Base-by-base conservation (phyloP, 2,113 vertebrate species). In the Myrmecobius fasciatus region DNA sequence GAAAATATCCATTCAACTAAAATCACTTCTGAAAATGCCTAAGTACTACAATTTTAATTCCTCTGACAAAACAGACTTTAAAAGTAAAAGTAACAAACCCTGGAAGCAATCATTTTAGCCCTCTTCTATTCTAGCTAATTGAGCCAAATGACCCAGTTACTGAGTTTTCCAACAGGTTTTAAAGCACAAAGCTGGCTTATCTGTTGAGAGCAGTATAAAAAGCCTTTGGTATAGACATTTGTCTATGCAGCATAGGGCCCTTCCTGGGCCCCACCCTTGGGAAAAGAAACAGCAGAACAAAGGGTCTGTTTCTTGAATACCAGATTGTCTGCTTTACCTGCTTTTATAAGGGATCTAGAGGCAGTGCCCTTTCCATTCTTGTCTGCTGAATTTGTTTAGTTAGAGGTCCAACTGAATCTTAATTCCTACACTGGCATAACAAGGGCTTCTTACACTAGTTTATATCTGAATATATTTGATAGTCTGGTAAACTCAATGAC, bases 181-280 rank as follows among this genome's bases (percentile, higher is more conserved):
- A 96, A 96, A 91, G 93, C 67, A 91, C 94, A 92, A 94, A 88
- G 46, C 83, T 60, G 93, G 95, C 94, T 97, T 96, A 97, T 96
- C 97, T 94, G 49, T 46, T 93, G 47, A 91, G 91, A 96, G 53
- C 96, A 96, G 95, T 47, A 96, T 95, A 96, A 91, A 91, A 22
- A 90, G 91, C 67, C 93, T 94, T 93, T 96, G 94, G 91, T 94
- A 96, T 31, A 92, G 90, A 93, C 92, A 92, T 97, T 97, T 95
- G 90, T 97, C 96, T 96, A 2, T 91, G 90, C 94, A 96, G 83
- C 89, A 91, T 54, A 28, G 25, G 60, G 67, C 52, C 95, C 47
- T 95, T 96, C 67, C 94, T 36, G 51, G 91, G 83, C 8, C 89
- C 95, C 95, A 53, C 83, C 92, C 94, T 96, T 94, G 28, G 96